Conservation (phyloP, 2,888 invertebrate genomes). For the Apamea epomidion region DNA sequence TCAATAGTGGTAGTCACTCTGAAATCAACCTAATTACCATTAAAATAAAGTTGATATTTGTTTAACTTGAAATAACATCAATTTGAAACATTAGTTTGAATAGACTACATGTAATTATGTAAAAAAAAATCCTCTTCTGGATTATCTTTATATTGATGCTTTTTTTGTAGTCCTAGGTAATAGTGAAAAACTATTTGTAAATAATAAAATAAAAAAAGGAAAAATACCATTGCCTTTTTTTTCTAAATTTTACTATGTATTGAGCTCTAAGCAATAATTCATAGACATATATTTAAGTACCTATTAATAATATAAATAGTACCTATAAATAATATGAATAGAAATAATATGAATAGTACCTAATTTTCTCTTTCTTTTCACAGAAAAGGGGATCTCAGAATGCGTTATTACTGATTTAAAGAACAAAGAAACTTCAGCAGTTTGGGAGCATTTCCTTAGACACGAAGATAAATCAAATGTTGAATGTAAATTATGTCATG, state of each 20-base stretch:
- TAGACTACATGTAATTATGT: neutral
- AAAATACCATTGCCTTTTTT: neutral
- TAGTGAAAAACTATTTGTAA: neutral
- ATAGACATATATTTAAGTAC: neutral
- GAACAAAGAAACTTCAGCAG: neutral
- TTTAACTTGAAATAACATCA: too few relatives aligned
- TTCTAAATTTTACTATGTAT: neutral
- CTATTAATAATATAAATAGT: neutral
- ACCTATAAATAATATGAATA: neutral
- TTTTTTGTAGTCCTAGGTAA: neutral
- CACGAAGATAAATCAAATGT: neutral
- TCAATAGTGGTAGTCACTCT: too few relatives aligned
- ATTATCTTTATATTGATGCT: neutral
- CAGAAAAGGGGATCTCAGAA: neutral
- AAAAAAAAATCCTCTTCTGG: neutral
- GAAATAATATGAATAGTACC: neutral
- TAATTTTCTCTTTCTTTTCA: neutral
- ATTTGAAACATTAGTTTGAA: too few relatives aligned
- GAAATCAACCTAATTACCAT: too few relatives aligned
- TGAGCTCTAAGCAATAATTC: neutral
- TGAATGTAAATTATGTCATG: conserved; percentile 25
- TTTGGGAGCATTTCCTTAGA: conserved; percentile 20
- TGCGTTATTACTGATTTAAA: conserved; percentile 4
- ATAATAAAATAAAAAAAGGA: neutral
- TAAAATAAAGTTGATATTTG: too few relatives aligned